These are phyloP conservation scores for Arrhamphus sclerolepis DNA, from an alignment of 2,797 vertebrate species.

Conservation along the genomic window DNA sequence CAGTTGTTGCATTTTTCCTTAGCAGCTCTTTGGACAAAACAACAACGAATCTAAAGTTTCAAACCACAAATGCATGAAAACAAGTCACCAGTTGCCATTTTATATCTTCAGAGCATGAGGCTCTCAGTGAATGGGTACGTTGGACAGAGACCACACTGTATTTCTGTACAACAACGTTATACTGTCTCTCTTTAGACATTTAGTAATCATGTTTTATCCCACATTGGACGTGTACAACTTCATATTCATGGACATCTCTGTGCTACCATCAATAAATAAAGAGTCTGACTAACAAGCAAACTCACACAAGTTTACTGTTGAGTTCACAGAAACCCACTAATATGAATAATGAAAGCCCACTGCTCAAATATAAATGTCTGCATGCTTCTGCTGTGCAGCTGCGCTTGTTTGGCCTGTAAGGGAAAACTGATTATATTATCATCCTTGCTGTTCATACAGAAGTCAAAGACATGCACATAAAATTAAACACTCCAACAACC, in stretches of 20 bases:
- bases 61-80: neutral
- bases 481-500: constrained; percentile 27
- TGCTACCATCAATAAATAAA: constrained; percentile 59
- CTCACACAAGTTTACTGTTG: constrained; percentile 68
- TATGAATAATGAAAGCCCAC: constrained; percentile 75
- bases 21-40: too few species aligned
- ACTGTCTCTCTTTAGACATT: constrained; percentile 57
- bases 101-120: constrained; percentile 35
- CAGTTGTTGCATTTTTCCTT: too few species aligned
- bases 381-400: constrained; percentile 56
- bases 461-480: constrained; percentile 52
- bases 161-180: constrained; percentile 36
- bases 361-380: constrained; percentile 77
- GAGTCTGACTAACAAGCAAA: constrained; percentile 73
- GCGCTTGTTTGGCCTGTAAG: constrained; percentile 65
- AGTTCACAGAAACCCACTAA: constrained; percentile 61
- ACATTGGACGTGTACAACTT: constrained; percentile 33
- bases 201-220: constrained; percentile 47
- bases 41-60: too few species aligned
- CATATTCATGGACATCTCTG: constrained; percentile 65
- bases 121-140: constrained; percentile 17
- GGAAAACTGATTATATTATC: constrained; percentile 61
- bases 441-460: constrained; percentile 49
- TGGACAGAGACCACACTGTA: constrained; percentile 50
- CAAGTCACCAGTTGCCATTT: constrained; percentile 2